Evolutionary conservation across 2,113 vertebrate species (phyloP).

Genomic region (Megalops atlanticus): DNA sequence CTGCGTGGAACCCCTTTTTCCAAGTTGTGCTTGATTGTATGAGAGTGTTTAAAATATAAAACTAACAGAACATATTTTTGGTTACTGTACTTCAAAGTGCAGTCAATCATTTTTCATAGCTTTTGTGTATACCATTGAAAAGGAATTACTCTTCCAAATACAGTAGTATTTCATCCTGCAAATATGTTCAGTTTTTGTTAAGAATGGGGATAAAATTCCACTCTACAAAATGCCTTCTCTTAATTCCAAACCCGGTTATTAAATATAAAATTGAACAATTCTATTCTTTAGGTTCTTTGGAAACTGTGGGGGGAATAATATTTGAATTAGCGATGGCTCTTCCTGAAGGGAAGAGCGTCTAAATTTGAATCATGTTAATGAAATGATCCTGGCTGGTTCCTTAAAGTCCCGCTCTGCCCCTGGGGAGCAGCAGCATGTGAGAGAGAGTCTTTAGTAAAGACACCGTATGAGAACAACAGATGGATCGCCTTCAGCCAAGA

Average conservation of each 20-base stretch:
- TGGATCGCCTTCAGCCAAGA: slow-evolving; percentile 34
- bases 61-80: neutral
- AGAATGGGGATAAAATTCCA: neutral
- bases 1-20: neutral
- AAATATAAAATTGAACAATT: neutral
- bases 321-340: neutral
- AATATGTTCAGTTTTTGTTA: slow-evolving; percentile 13
- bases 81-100: neutral
- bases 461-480: slow-evolving; percentile 28
- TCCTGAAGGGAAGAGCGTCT: slow-evolving; percentile 1
- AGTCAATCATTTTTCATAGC: slow-evolving; percentile 1
- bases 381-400: slow-evolving; percentile 26
- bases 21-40: neutral
- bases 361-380: slow-evolving; percentile 30
- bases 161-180: slow-evolving; percentile 2
- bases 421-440: slow-evolving; percentile 23
- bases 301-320: neutral
- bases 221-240: neutral
- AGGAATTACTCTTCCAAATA: neutral
- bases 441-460: slow-evolving; percentile 16
- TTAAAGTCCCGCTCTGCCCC: slow-evolving; percentile 2
- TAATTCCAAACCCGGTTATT: neutral
- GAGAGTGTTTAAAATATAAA: neutral
- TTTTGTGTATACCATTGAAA: neutral
- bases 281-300: neutral